Percentiles rank a stretch among this genome's conserved stretches.
Evolutionary conservation across 1,140 invertebrate genomes (phyloP).

Genomic region (Pachypsylla venusta): DNA sequence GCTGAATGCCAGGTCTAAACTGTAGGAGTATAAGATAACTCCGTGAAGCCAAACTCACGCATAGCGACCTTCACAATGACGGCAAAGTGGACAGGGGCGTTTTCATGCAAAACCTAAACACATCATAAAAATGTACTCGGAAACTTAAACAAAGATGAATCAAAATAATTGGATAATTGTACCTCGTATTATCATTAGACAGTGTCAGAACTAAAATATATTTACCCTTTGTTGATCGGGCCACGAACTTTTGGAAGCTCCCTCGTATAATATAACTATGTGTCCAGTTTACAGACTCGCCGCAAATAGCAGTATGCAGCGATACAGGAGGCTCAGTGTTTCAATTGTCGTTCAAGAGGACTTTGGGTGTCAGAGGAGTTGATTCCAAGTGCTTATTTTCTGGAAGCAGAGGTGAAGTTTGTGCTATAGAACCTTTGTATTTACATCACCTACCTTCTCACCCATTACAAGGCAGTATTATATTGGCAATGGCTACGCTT

Average conservation of each 20-base stretch:
- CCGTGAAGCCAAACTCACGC: no score
- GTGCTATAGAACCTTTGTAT: constrained; percentile 67
- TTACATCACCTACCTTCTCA: constrained; percentile 50
- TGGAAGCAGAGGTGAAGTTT: constrained; percentile 86
- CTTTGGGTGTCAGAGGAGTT: constrained; percentile 73
- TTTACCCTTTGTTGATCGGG: no score
- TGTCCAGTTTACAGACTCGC: constrained; percentile 54
- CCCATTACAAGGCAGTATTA: constrained; percentile 53
- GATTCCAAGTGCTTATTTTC: constrained; percentile 82
- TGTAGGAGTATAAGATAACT: no score
- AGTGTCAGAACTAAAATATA: no score
- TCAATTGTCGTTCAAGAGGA: constrained; percentile 77
- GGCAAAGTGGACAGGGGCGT: no score
- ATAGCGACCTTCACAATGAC: no score
- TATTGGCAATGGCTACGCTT: constrained; percentile 83
- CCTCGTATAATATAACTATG: constrained; percentile 16
- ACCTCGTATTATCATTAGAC: no score
- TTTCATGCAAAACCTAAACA: no score
- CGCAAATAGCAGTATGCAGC: constrained; percentile 63
- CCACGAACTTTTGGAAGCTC: no score
- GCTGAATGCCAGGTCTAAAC: no score
- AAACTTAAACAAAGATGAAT: no score
- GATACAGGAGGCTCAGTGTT: constrained; percentile 97
- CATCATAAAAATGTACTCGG: no score
- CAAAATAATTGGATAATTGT: neutral